These are phyloP conservation scores for Aspidiotus destructor DNA, from an alignment of 2,888 invertebrate species.

Conservation along the genomic window DNA sequence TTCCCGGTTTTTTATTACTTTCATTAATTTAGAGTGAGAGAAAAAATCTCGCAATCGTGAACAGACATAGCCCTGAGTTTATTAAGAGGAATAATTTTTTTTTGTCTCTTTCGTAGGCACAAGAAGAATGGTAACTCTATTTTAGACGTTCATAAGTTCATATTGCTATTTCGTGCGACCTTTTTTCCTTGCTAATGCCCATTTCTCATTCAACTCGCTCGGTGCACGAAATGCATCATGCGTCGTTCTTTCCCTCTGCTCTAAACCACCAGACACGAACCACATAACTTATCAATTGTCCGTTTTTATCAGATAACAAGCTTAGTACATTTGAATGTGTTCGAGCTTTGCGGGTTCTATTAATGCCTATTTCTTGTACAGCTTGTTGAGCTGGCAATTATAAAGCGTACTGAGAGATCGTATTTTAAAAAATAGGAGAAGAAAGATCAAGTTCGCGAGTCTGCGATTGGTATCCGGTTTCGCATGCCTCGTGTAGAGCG, in stretches of 20 bases:
- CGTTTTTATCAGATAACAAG: constrained; percentile 24
- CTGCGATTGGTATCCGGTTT: constrained; percentile 11
- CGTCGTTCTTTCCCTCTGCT: constrained; percentile 14
- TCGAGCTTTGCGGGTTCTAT: constrained; percentile 16
- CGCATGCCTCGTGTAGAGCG: not conserved
- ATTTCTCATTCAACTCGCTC: not conserved
- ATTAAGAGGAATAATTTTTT: too few species aligned
- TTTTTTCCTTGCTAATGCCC: not conserved
- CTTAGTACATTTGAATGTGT: constrained; percentile 26
- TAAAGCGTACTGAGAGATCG: constrained; percentile 13
- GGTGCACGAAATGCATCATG: constrained; percentile 12
- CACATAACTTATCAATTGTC: constrained; percentile 27
- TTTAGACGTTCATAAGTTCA: not conserved
- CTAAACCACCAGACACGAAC: not conserved
- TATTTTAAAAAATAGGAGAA: constrained; percentile 7
- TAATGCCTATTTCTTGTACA: constrained; percentile 27
- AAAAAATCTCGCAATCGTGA: too few species aligned
- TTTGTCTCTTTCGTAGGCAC: too few species aligned
- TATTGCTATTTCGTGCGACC: constrained; percentile 4
- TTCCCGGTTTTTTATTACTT: too few species aligned
- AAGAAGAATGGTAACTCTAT: not conserved
- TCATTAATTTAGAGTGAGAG: too few species aligned
- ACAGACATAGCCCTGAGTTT: too few species aligned
- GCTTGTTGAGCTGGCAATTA: constrained; percentile 27
- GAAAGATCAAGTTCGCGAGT: constrained; percentile 22